Evolutionary conservation across 2,888 invertebrate genomes (phyloP).

Genomic region (Epirrita christyi): DNA sequence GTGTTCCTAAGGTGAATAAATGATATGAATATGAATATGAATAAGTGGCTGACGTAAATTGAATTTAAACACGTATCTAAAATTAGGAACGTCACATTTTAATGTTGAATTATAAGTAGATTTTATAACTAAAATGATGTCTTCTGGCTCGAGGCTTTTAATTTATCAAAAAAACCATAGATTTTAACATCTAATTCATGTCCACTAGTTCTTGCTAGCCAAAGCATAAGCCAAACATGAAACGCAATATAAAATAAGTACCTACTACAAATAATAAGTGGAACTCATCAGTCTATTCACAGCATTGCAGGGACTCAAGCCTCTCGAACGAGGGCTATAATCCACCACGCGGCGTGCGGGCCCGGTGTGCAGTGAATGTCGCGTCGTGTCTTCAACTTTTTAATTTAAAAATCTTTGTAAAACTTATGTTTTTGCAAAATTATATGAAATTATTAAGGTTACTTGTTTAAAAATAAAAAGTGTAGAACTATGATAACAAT

Average conservation of each 20-base stretch:
- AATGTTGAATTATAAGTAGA: too few species aligned
- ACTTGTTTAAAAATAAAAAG: too few species aligned
- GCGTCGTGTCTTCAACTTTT: conserved; percentile 9
- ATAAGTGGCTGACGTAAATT: too few species aligned
- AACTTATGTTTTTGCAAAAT: not conserved
- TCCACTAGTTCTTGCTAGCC: not conserved
- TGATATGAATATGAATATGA: too few species aligned
- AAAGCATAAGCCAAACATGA: conserved; percentile 16
- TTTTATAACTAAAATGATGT: too few species aligned
- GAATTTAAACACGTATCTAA: too few species aligned
- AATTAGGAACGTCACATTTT: too few species aligned
- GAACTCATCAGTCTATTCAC: conserved; percentile 20
- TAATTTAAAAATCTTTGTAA: conserved; percentile 9
- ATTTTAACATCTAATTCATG: not conserved
- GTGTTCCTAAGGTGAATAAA: too few species aligned
- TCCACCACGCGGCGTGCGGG: not conserved
- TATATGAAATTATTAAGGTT: too few species aligned
- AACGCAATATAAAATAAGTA: conserved; percentile 11
- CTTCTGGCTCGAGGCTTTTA: too few species aligned
- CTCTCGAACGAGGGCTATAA: conserved; percentile 20
- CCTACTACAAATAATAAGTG: conserved; percentile 12
- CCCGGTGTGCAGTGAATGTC: not conserved
- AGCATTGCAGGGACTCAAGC: conserved; percentile 5
- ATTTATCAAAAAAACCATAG: too few species aligned
- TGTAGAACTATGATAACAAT: too few species aligned